A percentile compares a stretch with the other conserved stretches of the same genome.
These are phyloP conservation scores for Capitulum mitella DNA, from an alignment of 2,888 invertebrate species.

Conservation along the genomic window DNA sequence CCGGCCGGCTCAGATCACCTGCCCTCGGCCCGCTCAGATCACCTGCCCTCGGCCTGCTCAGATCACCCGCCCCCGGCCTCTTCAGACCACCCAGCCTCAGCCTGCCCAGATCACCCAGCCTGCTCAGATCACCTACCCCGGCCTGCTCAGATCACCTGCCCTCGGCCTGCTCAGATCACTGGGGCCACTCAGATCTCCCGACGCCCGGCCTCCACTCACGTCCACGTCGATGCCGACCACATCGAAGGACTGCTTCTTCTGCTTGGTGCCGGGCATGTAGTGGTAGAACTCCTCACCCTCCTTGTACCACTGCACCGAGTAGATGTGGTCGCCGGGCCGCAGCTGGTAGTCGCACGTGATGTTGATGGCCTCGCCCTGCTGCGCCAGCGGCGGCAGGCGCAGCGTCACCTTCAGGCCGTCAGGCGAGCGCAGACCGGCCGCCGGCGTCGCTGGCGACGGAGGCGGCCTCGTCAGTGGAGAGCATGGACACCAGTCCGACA, in stretches of 20 bases:
- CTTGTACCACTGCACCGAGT: slow-evolving; percentile 25
- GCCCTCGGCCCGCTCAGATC: too few species aligned
- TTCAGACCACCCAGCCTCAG: too few species aligned
- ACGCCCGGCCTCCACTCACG: neutral
- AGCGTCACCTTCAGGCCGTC: neutral
- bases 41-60: too few species aligned
- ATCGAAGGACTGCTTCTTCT: neutral
- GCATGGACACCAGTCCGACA: too few species aligned
- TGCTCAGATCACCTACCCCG: too few species aligned
- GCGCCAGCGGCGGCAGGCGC: slow-evolving; percentile 7
- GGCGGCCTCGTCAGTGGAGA: too few species aligned
- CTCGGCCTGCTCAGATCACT: too few species aligned
- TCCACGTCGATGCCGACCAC: slow-evolving; percentile 11
- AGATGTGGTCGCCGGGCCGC: neutral
- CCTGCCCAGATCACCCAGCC: too few species aligned
- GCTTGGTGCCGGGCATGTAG: neutral
- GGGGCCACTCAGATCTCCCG: too few species aligned
- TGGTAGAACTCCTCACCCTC: slow-evolving; percentile 23
- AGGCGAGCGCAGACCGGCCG: neutral
- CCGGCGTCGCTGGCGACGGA: neutral
- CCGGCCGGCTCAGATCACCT: too few species aligned
- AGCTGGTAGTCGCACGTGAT: slow-evolving; percentile 11
- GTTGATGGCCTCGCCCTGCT: slow-evolving; percentile 3
- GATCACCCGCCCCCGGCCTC: too few species aligned
- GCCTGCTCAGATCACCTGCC: too few species aligned